Evolutionary conservation across 1,140 invertebrate genomes (phyloP), one percentile per base, ranked within the genome.

Genomic region (Drosophila albomicans): DNA sequence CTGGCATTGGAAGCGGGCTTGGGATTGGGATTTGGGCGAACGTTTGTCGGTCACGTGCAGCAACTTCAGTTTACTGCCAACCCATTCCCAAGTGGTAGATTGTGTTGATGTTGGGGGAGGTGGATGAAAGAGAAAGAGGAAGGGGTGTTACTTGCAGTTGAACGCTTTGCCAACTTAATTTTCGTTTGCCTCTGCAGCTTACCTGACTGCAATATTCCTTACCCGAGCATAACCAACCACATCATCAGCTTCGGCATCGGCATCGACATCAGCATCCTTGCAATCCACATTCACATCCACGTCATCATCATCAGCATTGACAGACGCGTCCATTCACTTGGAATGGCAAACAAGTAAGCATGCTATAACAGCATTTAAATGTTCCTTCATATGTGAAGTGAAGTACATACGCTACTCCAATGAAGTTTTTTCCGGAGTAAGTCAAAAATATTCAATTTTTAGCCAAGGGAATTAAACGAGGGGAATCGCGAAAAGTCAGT

Each of bases 31-130:
- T 11, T 48, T 62, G 59, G 43, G 13, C 82, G 59, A 88, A 56
- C 85, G 85, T 88, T 88, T 88, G 84, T 78, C 75, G 80, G 85
- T 79, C 84, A 87, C 84, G 84, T 87, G 84, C 84, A 59, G 43
- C 80, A 80, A 88, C 84, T 87, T 87, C 80, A 88, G 65, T 78
- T 88, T 78, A 82, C 78, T 51, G 52, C 62, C 51, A 62, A 15
- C 20, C 45, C 41, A n/a, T 46, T 20, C 51, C 20, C 32, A n/a
- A 8, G 8, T 61, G 64, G 30, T 1, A 38, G 7, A 38, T 41
- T 25, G 16, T 49, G 28, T 3, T 13, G n/a, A 25, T 25, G 20
- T 25, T 25, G 45, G 10, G 30, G 16, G 28, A 20, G 7, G 8
- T 11, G 11, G 8, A 43, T 15, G 38, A 32, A 1, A 35, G 32